Evolutionary conservation across 2,888 invertebrate species (phyloP).

Genomic region (Lycia hirtaria): DNA sequence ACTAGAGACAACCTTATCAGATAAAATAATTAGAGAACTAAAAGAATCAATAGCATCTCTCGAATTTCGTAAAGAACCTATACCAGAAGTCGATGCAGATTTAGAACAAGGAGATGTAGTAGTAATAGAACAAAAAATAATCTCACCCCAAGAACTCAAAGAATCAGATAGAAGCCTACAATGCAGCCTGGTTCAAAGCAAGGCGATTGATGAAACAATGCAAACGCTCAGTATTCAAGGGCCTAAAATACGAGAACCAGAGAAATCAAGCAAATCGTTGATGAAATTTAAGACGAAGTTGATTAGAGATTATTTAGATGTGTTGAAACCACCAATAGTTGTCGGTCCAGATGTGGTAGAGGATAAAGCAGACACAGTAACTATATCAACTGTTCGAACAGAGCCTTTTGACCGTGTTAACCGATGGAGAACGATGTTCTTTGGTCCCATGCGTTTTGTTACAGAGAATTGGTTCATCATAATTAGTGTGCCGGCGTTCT

Average conservation of each 20-base stretch:
- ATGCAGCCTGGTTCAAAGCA: conserved; percentile 62
- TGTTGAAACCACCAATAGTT: conserved; percentile 45
- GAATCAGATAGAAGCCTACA: conserved; percentile 53
- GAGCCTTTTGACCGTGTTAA: conserved; percentile 17
- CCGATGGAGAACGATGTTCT: conserved; percentile 37
- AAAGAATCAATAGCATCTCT: conserved; percentile 40
- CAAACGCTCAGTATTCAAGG: conserved; percentile 50
- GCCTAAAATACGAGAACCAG: conserved; percentile 32
- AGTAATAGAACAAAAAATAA: conserved; percentile 37
- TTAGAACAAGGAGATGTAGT: conserved; percentile 21
- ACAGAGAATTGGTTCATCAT: conserved; percentile 65
- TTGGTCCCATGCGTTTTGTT: conserved; percentile 51
- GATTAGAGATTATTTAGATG: conserved; percentile 53
- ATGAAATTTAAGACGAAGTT: conserved; percentile 46
- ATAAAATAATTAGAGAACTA: conserved; percentile 64
- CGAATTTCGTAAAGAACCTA: conserved; percentile 13
- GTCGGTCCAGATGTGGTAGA: conserved; percentile 22
- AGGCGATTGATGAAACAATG: conserved; percentile 63
- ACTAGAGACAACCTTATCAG: conserved; percentile 62
- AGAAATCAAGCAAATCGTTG: conserved; percentile 26
- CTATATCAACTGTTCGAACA: conserved; percentile 43
- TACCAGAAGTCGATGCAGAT: conserved; percentile 17
- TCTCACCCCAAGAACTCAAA: conserved; percentile 23
- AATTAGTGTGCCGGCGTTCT: conserved; percentile 66
- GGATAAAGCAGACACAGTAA: conserved; percentile 48